A percentile compares a stretch with the other conserved stretches of the same genome.
phyloP scores from a whole-genome alignment of 2,888 invertebrate species.

The Endomychus coccineus region DNA sequence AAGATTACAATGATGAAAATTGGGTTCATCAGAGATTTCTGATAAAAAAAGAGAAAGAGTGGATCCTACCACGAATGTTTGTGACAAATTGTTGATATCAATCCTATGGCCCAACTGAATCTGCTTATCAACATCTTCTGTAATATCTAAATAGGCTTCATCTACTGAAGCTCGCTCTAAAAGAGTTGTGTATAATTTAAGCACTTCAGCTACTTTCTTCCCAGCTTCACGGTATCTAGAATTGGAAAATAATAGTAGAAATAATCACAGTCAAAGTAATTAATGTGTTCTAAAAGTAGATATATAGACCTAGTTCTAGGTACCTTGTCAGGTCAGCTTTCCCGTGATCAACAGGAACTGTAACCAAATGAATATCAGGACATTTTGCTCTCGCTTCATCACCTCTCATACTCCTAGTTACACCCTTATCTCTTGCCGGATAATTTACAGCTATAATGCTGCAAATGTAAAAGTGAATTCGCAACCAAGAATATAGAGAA shows the following conservation, averaged over 20 bases:
- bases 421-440: slow-evolving; percentile 84
- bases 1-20: slow-evolving; percentile 47
- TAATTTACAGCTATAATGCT: slow-evolving; percentile 98
- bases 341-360: slow-evolving; percentile 79
- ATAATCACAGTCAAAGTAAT: neutral
- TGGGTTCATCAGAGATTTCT: slow-evolving; percentile 9
- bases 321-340: slow-evolving; percentile 92
- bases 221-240: slow-evolving; percentile 80
- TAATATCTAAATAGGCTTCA: slow-evolving; percentile 94
- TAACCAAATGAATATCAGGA: slow-evolving; percentile 75
- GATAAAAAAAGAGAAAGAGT: slow-evolving; percentile 6
- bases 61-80: slow-evolving; percentile 9
- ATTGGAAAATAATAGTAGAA: neutral
- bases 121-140: slow-evolving; percentile 56
- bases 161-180: slow-evolving; percentile 95
- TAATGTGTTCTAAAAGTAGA: neutral
- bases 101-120: slow-evolving; percentile 30
- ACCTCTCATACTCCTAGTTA: slow-evolving; percentile 85
- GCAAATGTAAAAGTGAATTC: slow-evolving; percentile 16
- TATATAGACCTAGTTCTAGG: slow-evolving; percentile 18
- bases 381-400: slow-evolving; percentile 85
- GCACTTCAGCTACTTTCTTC: slow-evolving; percentile 76
- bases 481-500: neutral
- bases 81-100: slow-evolving; percentile 6
- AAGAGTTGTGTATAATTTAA: slow-evolving; percentile 68